Base-by-base conservation (phyloP, 2,888 invertebrate genomes). In the Blera fallax region DNA sequence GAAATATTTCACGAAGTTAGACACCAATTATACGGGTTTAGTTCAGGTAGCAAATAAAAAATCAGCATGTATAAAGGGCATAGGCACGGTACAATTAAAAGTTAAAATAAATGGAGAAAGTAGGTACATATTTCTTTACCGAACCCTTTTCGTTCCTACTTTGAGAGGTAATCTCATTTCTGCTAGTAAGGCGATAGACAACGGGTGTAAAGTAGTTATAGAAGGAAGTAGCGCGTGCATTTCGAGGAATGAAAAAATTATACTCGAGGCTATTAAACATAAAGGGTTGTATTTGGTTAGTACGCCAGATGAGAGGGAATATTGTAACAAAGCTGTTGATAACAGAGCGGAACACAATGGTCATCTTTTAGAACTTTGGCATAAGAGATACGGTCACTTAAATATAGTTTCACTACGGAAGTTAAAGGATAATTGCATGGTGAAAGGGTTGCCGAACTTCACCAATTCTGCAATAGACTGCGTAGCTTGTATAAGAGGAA, bases 181-280 rank as follows among this genome's bases (percentile, higher is more conserved):
- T 8, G 34, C 24, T 37, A 69, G 52, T 43, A 69, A 69, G 16
- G 50, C 52, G 18, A 45, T 32, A 3, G 64, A 64, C 11, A 64
- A 32, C 14, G 45, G 48, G 10, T 48, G 29, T 16, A 48, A 64
- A 18, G 64, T 45, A 14, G 0, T 29, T 8, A 64, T 48, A 16
- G 32, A 64, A 48, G 48, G 45, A 29, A 32, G 16, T 5, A 32
- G 14, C 34, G 45, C 48, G 16, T 8, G 14, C 1, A 60, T 60
- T 60, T 27, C 5, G 6, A 52, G 21, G 21, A 52, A 52, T 27
- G 3, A 27, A 3, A 56, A 10, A 10, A 10, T 34, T 0, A 8
- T 56, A 2, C 3, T 64, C 2, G 32, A 64, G 45, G 64, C 64
- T 48, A 11, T 16, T 11, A 48, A 64, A 11, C 14, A 18, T 11